Evolutionary conservation across 2,888 invertebrate species (phyloP), one percentile per base, ranked within the genome.

Genomic region (Volucella inflata): DNA sequence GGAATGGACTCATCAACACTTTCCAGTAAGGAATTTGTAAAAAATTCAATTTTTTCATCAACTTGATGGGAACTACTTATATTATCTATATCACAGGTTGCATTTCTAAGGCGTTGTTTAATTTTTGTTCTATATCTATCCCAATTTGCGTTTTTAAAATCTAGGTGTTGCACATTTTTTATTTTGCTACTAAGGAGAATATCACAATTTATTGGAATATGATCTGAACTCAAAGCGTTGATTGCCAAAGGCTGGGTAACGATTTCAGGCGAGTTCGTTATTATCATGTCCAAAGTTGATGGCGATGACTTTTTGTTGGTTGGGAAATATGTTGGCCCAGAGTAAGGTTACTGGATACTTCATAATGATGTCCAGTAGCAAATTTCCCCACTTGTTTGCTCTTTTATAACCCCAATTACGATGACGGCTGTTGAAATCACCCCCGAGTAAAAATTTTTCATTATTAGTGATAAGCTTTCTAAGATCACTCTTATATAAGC

Each of bases 111-210:
- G 12, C 30, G 57, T 62, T 62, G 46, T 36, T 64, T 64, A 3
- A 64, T 36, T 64, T 36, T 48, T 11, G n/a, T 12, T 64, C 48
- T 64, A 64, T n/a, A 64, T 6, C 30, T 64, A 46, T 64, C 10
- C 64, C 64, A 64, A 48, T 64, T 64, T 2, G 64, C 64, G 10
- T 64, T 46, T 16, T 64, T 64, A 48, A 48, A 64, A 48, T 64
- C 64, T 64, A 64, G 16, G 36, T 36, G 48, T 64, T 46, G 64
- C 46, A 21, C 48, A 48, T 21, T 30, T 62, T 46, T 46, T 46
- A 12, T 62, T 11, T 21, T 44, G 17, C 30, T 46, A 30, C 30
- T 64, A 8, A 64, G n/a, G 48, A 64, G 48, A 48, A 64, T 30
- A 64, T 64, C 64, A 46, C 62, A 62, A 12, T 30, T 30, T 30